phyloP scores from a whole-genome alignment of 2,113 vertebrate genomes.

The Aramus guarauna region DNA sequence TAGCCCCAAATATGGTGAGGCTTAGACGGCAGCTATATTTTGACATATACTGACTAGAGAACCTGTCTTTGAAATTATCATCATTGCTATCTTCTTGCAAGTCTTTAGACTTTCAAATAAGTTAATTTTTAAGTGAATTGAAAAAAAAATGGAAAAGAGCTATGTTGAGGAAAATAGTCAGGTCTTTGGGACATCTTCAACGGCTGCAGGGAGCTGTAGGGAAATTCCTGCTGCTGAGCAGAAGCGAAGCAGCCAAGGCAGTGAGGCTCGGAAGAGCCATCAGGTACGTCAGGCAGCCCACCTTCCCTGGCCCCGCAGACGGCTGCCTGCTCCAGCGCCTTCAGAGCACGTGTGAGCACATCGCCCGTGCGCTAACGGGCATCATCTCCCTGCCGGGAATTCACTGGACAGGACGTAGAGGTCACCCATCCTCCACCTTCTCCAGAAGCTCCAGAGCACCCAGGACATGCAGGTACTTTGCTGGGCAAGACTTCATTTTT shows the following conservation, averaged over 20 bases:
- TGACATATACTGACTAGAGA: too few relatives aligned
- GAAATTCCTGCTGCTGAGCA: not conserved
- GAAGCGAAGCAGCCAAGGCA: not conserved
- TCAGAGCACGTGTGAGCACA: not conserved
- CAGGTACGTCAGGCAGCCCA: rapidly evolving
- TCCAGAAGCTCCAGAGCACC: not conserved
- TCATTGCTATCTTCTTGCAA: not conserved
- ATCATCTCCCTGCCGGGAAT: not conserved
- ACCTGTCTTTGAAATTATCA: not conserved
- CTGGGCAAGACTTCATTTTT: not conserved
- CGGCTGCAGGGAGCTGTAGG: not conserved
- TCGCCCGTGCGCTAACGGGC: not conserved
- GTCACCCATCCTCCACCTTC: not conserved
- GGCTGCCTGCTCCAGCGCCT: too few relatives aligned
- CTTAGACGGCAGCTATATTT: not conserved
- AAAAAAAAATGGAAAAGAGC: not conserved
- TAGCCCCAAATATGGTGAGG: too few relatives aligned
- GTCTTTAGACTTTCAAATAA: not conserved
- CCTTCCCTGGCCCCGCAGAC: too few relatives aligned
- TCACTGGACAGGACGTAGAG: rapidly evolving
- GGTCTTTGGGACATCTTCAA: not conserved
- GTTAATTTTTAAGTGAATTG: not conserved
- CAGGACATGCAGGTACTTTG: too few relatives aligned
- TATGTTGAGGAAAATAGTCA: not conserved
- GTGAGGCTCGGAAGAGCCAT: too few relatives aligned